Evolutionary conservation across 2,113 vertebrate species (phyloP).

Genomic region (Cyphomyrus plagiostoma): DNA sequence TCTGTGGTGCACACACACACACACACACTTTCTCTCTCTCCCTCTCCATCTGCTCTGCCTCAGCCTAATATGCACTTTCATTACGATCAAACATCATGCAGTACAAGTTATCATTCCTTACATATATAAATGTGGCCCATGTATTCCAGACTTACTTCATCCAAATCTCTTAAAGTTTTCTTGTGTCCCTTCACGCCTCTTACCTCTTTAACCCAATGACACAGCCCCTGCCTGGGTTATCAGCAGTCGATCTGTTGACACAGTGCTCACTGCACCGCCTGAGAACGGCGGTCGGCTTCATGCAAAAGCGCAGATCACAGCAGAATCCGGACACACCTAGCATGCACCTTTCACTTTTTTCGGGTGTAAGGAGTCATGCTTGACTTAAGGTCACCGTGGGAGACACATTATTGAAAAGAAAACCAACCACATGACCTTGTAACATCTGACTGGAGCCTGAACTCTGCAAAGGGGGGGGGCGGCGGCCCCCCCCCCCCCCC

Average conservation of each 20-base stretch:
- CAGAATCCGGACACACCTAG: not conserved
- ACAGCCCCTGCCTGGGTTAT: not conserved
- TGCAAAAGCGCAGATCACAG: not conserved
- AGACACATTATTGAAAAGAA: not conserved
- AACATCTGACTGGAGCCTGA: not conserved
- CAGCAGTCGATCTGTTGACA: not conserved
- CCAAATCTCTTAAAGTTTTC: not conserved
- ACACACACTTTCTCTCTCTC: not conserved
- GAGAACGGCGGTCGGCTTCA: not conserved
- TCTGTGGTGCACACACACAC: not conserved
- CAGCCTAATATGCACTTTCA: not conserved
- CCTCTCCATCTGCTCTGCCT: not conserved
- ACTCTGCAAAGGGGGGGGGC: not conserved
- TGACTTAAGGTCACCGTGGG: constrained; percentile 3
- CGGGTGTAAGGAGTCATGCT: not conserved
- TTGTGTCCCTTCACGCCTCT: not conserved
- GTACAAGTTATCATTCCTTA: not conserved
- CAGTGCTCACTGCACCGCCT: not conserved
- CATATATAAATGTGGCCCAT: not conserved
- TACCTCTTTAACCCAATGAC: not conserved
- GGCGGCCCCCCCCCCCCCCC: too few species aligned
- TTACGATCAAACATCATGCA: not conserved
- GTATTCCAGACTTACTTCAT: not conserved
- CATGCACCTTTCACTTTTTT: not conserved
- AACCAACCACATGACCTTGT: not conserved